These are phyloP conservation scores for Halichoeres trimaculatus DNA, from an alignment of 2,113 vertebrate species.

Conservation along the genomic window DNA sequence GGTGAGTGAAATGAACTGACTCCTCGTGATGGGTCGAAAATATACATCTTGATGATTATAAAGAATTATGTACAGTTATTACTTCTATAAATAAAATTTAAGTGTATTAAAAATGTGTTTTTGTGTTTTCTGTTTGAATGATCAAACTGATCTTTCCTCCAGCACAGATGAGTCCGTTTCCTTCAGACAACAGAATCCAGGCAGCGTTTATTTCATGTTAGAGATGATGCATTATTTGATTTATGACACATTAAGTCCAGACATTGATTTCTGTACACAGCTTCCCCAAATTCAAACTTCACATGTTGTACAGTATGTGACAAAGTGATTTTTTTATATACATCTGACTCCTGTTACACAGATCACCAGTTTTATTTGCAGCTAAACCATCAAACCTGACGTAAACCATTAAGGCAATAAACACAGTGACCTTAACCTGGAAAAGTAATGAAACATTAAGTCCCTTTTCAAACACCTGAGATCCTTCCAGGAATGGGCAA, in stretches of 20 bases:
- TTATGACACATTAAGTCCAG: conserved; percentile 12
- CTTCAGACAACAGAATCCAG: conserved; percentile 25
- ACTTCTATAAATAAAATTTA: conserved; percentile 74
- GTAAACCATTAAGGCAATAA: conserved; percentile 16
- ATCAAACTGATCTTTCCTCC: neutral
- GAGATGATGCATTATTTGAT: conserved; percentile 39
- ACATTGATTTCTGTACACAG: conserved; percentile 28
- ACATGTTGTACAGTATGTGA: conserved; percentile 1
- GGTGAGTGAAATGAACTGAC: conserved; percentile 35
- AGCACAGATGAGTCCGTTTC: neutral
- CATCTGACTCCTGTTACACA: conserved; percentile 1
- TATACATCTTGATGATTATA: conserved; percentile 55
- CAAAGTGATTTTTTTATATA: conserved; percentile 13
- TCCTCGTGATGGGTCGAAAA: conserved; percentile 36
- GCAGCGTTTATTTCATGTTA: conserved; percentile 51
- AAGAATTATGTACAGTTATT: conserved; percentile 73
- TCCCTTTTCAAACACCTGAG: conserved; percentile 39
- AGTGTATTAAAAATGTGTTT: conserved; percentile 48
- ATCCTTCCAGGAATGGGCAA: conserved; percentile 3
- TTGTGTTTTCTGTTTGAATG: neutral
- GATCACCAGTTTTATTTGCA: conserved; percentile 15
- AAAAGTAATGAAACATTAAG: conserved; percentile 15
- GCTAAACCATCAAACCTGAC: neutral
- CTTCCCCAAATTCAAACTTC: neutral
- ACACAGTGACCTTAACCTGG: neutral